Base-by-base conservation (phyloP, 2,113 vertebrate genomes). In the Lophotis ruficrista region DNA sequence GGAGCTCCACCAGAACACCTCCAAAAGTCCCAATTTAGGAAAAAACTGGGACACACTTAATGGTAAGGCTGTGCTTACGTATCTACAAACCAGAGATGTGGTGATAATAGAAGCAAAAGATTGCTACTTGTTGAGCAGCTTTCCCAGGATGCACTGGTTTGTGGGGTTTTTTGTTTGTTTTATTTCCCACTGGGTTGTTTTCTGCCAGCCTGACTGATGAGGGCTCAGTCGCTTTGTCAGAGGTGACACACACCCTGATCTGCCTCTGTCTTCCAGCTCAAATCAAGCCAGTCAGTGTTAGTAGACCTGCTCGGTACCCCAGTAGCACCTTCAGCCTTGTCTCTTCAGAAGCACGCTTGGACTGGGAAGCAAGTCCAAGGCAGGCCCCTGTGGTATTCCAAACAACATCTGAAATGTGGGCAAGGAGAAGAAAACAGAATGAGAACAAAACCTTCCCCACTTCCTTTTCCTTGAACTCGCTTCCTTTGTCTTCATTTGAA, bases 251-350 rank as follows among this genome's bases (percentile, higher is more conserved):
- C 9, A 6, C 61, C 62, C 30, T 21, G 31, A 27, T 22, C 33
- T 22, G 4, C 37, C 22, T 31, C 27, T 61, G 38, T 20, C 43
- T 11, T 50, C 41, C 58, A 15, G 35, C 24, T 31, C 9, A 1
- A 18, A 14, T 17, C 20, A 20, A 41, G 57, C 8, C 48, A 11
- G 41, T 15, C 41, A 43, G 31, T 12, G 64, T 53, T 17, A 7
- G 17, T 1, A 31, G 20, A 61, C 16, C 37, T 53, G 1, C 37
- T 17, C 1, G 2, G 4, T 14, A 10, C 21, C 28, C 16, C 14
- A 3, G 5, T 1, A 51, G 27, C 45, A 45, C 60, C 22, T 18
- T 53, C 43, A 9, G 23, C 30, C 21, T 21, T 12, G 4, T 30
- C 45, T 33, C 58, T 28, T 45, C 16, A 27, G 57, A 13, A 43